Conservation (phyloP, 2,888 invertebrate species). For the Microctonus hyperodae region DNA sequence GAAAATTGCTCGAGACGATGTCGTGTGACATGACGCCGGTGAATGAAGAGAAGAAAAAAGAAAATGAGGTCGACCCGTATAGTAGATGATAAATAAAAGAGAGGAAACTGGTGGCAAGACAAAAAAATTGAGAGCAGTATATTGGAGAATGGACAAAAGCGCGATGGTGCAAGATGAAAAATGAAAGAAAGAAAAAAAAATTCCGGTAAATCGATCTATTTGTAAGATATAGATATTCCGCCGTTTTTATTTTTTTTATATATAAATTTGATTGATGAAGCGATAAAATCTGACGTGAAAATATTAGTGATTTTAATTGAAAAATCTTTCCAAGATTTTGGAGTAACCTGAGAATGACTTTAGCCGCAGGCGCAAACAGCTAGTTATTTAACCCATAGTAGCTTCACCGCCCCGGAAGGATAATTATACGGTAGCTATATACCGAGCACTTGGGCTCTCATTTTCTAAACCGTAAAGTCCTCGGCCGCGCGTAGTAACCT, state of each 20-base stretch:
- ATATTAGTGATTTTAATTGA: not conserved
- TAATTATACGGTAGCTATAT: slow-evolving; percentile 63
- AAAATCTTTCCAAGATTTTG: slow-evolving; percentile 40
- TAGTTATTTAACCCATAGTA: slow-evolving; percentile 34
- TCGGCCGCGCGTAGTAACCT: slow-evolving; percentile 39
- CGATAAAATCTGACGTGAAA: slow-evolving; percentile 5
- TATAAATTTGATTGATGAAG: slow-evolving; percentile 9
- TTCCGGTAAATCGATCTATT: not conserved
- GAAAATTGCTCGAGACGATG: slow-evolving; percentile 24
- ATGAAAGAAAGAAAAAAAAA: not conserved
- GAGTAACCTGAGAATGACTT: slow-evolving; percentile 41
- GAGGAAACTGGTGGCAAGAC: not conserved
- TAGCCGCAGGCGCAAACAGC: slow-evolving; percentile 43
- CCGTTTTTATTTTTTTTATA: too few relatives aligned
- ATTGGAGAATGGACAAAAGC: slow-evolving; percentile 1
- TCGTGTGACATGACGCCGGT: slow-evolving; percentile 20
- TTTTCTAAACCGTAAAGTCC: slow-evolving; percentile 59
- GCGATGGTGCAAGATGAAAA: slow-evolving; percentile 1
- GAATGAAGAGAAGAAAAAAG: not conserved
- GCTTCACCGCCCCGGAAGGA: slow-evolving; percentile 46
- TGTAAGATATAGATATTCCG: not conserved
- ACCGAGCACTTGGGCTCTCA: slow-evolving; percentile 45
- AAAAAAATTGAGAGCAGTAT: slow-evolving; percentile 7
- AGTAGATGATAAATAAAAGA: slow-evolving; percentile 15
- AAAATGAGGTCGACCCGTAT: slow-evolving; percentile 5